phyloP scores from a whole-genome alignment of 2,797 vertebrate genomes.

The Forpus xanthops region DNA sequence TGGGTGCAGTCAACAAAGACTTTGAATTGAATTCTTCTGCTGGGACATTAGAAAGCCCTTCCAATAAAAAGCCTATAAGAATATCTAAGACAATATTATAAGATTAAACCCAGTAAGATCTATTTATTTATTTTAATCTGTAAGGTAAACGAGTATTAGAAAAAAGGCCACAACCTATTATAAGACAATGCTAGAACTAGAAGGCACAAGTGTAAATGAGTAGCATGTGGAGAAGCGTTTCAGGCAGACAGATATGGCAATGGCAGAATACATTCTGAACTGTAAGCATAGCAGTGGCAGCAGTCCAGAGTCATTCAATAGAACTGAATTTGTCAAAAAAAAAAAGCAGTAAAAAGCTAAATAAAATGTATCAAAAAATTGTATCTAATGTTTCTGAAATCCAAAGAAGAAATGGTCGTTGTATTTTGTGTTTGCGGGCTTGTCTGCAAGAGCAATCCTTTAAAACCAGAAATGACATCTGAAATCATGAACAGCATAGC shows the following conservation, averaged over 20 bases:
- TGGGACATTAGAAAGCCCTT: neutral
- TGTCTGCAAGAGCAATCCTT: neutral
- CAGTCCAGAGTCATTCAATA: neutral
- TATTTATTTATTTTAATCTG: neutral
- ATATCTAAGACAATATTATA: neutral
- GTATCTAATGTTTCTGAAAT: neutral
- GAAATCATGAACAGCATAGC: fast-evolving
- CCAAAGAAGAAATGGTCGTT: fast-evolving
- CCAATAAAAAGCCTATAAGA: neutral
- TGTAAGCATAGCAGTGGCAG: neutral
- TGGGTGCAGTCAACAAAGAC: neutral
- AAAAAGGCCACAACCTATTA: neutral
- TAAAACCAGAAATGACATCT: neutral
- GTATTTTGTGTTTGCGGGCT: neutral
- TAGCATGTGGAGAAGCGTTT: fast-evolving
- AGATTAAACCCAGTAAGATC: neutral
- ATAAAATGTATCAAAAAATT: neutral
- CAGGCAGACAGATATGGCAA: neutral
- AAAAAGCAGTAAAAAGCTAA: neutral
- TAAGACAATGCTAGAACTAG: neutral
- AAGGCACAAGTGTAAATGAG: neutral
- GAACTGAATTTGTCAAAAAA: neutral
- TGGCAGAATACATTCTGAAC: neutral
- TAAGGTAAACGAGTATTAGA: neutral
- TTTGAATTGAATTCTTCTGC: neutral